Base-by-base conservation (phyloP, 2,797 vertebrate species). In the Trachurus trachurus region DNA sequence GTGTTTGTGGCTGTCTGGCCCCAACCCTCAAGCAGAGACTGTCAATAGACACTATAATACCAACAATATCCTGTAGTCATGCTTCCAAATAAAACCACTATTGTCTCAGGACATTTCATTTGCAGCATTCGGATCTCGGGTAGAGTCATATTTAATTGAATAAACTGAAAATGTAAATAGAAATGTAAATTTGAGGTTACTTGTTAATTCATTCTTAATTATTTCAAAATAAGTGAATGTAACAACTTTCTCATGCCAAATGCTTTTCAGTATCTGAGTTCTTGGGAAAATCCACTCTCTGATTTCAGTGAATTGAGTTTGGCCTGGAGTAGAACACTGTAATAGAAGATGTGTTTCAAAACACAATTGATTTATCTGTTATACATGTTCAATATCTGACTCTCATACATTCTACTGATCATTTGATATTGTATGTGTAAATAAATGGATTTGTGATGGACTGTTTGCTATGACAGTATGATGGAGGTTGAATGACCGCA, bases 191-290 rank as follows among this genome's bases (percentile, higher is more conserved):
- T 21, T 17, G 17, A n/a, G 59, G 72, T 70, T 44, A 3, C 47
- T 52, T 74, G 10, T 59, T 76, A 61, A 61, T 88, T 45, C 10
- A 45, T 60, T 74, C 56, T 58, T 6, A 62, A 45, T 71, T 49
- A 19, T 61, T 62, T 72, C 52, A 64, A 58, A 79, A 75, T 44
- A 80, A 45, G 59, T 67, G 22, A 52, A 74, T 74, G 19, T 63
- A 47, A 85, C 74, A 86, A 71, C n/a, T 66, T 80, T 81, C 87
- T 92, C 81, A 78, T 86, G 72, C 76, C 67, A 87, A 65, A 66
- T 64, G 45, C 57, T 62, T 66, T 44, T 50, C 22, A 68, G 60
- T 62, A 65, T 88, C 72, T 70, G 4, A 66, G 62, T 59, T 78
- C 9, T 50, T 26, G 47, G 17, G 45, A 70, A 85, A 78, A 80